phyloP scores from a whole-genome alignment of 1,140 invertebrate species.

The Pseudomyrmex dendroicus region DNA sequence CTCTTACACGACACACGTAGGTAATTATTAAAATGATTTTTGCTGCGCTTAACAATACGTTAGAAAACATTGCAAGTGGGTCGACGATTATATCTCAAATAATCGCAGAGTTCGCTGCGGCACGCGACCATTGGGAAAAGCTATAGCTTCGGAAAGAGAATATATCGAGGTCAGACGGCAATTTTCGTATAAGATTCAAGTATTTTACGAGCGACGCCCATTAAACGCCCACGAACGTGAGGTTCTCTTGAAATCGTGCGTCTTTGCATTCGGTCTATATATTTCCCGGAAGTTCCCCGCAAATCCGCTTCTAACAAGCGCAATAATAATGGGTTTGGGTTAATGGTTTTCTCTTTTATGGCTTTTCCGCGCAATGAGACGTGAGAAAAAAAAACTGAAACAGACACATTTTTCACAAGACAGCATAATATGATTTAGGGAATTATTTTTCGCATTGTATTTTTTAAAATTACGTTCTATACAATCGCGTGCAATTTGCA shows the following conservation, averaged over 20 bases:
- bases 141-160: neutral
- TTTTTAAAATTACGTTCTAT: too few species aligned
- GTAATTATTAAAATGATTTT: constrained; percentile 34
- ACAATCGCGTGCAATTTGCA: too few species aligned
- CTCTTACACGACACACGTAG: neutral
- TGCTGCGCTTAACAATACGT: constrained; percentile 22
- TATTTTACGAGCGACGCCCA: constrained; percentile 47
- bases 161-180: constrained; percentile 57
- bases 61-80: constrained; percentile 59
- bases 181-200: constrained; percentile 64
- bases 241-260: neutral
- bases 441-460: too few species aligned
- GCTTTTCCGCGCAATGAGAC: neutral
- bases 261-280: constrained; percentile 17
- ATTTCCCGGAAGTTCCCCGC: constrained; percentile 47
- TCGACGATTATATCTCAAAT: constrained; percentile 66
- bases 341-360: constrained; percentile 2
- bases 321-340: neutral
- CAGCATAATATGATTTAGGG: too few species aligned
- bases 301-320: constrained; percentile 57
- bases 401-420: too few species aligned
- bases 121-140: constrained; percentile 48
- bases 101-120: constrained; percentile 49
- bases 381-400: too few species aligned
- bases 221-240: constrained; percentile 52